phyloP scores from a whole-genome alignment of 1,140 invertebrate species.

The Apis cerana region DNA sequence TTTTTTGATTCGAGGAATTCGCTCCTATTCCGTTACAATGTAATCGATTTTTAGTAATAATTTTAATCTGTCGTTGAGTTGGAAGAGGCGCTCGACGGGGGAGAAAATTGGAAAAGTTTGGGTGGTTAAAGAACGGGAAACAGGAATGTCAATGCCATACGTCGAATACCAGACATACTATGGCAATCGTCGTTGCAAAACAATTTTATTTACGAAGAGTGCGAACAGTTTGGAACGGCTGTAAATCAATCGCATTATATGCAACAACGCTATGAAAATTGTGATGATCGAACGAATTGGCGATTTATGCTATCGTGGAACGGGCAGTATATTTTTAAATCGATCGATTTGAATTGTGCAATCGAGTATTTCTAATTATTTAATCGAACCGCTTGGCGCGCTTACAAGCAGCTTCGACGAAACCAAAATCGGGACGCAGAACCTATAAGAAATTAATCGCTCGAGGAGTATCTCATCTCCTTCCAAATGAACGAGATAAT shows the following conservation, averaged over 20 bases:
- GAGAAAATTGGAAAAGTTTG: no score
- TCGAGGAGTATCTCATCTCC: no score
- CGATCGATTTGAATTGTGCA: constrained; percentile 38
- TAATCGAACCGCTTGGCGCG: constrained; percentile 37
- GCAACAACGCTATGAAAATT: neutral
- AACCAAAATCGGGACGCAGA: neutral
- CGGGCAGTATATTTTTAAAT: constrained; percentile 34
- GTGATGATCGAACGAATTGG: neutral
- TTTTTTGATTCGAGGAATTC: no score
- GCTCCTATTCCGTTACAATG: no score
- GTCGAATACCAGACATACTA: neutral
- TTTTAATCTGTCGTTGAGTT: no score
- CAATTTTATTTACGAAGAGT: constrained; percentile 11
- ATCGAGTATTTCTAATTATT: constrained; percentile 38
- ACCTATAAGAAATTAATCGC: neutral
- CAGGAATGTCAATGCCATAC: neutral
- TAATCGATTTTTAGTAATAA: no score
- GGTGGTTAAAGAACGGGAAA: no score
- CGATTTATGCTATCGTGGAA: constrained; percentile 19
- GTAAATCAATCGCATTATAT: neutral
- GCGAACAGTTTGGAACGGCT: neutral
- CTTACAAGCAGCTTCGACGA: constrained; percentile 10
- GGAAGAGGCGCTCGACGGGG: no score
- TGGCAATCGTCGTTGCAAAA: neutral
- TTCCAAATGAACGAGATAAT: neutral